Evolutionary conservation across 1,140 invertebrate species (phyloP).

Genomic region (Archivesica marissinica): DNA sequence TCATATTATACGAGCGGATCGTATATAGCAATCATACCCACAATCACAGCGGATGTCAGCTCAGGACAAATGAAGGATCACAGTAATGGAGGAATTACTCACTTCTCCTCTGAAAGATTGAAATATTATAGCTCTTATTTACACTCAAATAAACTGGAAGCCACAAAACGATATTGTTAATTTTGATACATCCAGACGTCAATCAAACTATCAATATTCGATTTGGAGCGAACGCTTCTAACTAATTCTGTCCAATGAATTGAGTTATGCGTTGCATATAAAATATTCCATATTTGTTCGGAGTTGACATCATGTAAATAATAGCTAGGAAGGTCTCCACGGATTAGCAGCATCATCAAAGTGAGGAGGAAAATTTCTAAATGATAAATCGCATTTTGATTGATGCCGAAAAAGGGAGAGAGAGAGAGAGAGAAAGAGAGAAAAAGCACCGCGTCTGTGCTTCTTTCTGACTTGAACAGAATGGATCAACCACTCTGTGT

Average conservation of each 20-base stretch:
- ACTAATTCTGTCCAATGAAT: constrained; percentile 41
- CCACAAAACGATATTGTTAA: constrained; percentile 66
- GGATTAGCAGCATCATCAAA: constrained; percentile 44
- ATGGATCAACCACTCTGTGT: no score
- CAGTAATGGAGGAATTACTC: constrained; percentile 49
- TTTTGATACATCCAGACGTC: constrained; percentile 51
- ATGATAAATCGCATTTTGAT: constrained; percentile 44
- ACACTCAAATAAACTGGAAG: constrained; percentile 63
- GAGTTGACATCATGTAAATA: constrained; percentile 62
- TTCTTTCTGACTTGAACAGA: no score
- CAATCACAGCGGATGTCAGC: constrained; percentile 45
- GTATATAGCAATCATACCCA: not conserved
- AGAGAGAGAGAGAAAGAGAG: no score
- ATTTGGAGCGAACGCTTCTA: constrained; percentile 32
- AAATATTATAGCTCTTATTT: constrained; percentile 65
- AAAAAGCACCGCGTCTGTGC: not conserved
- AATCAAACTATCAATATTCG: constrained; percentile 62
- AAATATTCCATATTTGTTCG: constrained; percentile 63
- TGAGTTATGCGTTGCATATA: constrained; percentile 51
- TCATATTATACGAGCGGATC: no score
- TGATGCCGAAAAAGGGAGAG: not conserved
- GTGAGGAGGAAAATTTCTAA: constrained; percentile 22
- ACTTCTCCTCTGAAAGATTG: constrained; percentile 59
- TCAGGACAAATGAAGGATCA: constrained; percentile 52
- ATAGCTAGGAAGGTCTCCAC: constrained; percentile 13